Percentiles rank a stretch among this genome's conserved stretches.
Evolutionary conservation across 2,797 vertebrate species (phyloP).

Genomic region (Buphagus erythrorhynchus): DNA sequence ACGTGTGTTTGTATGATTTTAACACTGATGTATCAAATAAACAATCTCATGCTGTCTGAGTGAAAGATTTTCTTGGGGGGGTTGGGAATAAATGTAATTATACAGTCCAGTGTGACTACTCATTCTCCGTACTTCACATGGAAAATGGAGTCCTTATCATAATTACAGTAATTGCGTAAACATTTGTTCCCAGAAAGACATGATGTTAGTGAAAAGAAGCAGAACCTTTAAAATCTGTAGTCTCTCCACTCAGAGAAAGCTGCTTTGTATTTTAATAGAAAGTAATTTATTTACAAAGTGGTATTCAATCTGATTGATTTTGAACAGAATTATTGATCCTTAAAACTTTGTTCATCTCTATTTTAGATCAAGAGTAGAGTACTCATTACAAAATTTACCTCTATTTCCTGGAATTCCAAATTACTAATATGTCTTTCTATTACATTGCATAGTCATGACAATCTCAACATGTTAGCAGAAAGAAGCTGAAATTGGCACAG

Average conservation of each 20-base stretch:
- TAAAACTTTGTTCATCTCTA: constrained; percentile 42
- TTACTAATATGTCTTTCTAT: constrained; percentile 54
- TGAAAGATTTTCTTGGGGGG: constrained; percentile 32
- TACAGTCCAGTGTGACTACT: background rate
- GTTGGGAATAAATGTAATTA: constrained; percentile 1
- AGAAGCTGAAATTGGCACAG: background rate
- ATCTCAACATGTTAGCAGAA: background rate
- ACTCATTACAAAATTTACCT: constrained; percentile 23
- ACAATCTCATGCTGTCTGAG: constrained; percentile 26
- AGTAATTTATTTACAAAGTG: constrained; percentile 40
- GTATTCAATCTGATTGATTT: constrained; percentile 47
- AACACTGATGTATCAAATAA: constrained; percentile 48
- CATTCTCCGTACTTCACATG: constrained; percentile 32
- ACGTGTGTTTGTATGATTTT: constrained; percentile 17
- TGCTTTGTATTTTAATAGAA: constrained; percentile 44
- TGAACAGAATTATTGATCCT: constrained; percentile 47
- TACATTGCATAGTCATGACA: constrained; percentile 24
- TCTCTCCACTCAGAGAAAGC: constrained; percentile 9
- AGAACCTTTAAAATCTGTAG: constrained; percentile 42
- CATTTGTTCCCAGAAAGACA: constrained; percentile 25
- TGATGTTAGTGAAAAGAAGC: constrained; percentile 58
- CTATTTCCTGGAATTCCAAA: background rate
- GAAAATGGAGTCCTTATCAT: constrained; percentile 46
- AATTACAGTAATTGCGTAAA: constrained; percentile 66
- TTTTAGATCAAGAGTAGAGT: constrained; percentile 49